A percentile compares a stretch with the other conserved stretches of the same genome.
Evolutionary conservation across 2,113 vertebrate genomes (phyloP).

Genomic region (Pardalotus punctatus): DNA sequence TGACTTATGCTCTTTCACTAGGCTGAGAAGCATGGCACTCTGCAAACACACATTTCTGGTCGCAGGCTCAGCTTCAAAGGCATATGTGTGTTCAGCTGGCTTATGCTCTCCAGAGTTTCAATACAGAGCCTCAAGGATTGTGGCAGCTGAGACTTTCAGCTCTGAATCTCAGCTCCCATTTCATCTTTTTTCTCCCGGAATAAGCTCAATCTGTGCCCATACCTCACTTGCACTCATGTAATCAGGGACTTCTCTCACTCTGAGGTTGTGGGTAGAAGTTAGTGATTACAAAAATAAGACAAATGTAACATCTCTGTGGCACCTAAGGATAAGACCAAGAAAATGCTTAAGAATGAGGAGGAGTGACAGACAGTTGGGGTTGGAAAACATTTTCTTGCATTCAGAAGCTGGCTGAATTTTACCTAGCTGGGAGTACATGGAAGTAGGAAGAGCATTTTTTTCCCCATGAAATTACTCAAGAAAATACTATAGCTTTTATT

Average conservation of each 20-base stretch:
- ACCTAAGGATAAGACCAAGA: not conserved
- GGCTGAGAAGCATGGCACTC: not conserved
- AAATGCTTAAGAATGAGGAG: not conserved
- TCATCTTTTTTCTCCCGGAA: not conserved
- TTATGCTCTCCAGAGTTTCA: not conserved
- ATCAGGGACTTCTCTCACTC: not conserved
- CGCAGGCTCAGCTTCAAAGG: not conserved
- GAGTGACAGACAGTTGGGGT: not conserved
- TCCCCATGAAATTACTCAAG: not conserved
- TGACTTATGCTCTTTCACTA: not conserved
- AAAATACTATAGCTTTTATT: not conserved
- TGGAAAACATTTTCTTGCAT: not conserved
- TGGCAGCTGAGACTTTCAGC: not conserved
- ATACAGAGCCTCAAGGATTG: not conserved
- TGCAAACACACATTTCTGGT: not conserved
- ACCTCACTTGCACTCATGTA: not conserved
- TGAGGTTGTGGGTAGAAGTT: not conserved
- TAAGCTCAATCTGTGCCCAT: not conserved
- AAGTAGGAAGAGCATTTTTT: not conserved
- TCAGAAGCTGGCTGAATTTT: not conserved
- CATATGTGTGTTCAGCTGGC: fast-evolving
- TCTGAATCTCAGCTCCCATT: not conserved
- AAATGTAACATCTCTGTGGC: not conserved
- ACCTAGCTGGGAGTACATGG: not conserved
- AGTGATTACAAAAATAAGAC: not conserved